Conservation (phyloP, 2,888 invertebrate genomes). For the Euzetes globulus region DNA sequence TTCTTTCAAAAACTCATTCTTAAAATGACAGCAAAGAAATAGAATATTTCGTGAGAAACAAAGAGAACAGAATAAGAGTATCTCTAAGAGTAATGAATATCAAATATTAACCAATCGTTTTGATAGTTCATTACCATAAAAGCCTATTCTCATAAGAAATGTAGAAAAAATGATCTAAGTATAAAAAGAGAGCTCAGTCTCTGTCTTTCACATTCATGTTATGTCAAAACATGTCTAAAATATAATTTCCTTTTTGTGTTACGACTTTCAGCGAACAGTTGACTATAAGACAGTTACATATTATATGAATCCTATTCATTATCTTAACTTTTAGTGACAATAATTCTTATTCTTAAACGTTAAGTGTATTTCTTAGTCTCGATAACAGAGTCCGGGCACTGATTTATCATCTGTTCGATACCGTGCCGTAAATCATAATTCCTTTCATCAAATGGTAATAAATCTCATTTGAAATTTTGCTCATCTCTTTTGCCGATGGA, state of each 20-base stretch:
- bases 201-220: neutral
- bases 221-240: conserved; percentile 17
- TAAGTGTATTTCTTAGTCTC: conserved; percentile 13
- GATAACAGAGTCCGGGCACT: neutral
- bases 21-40: no score
- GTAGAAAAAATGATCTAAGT: neutral
- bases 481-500: no score
- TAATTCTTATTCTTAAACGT: neutral
- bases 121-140: conserved; percentile 1
- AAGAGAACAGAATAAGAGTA: neutral
- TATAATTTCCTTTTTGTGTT: conserved; percentile 1
- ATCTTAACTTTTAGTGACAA: neutral
- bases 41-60: neutral
- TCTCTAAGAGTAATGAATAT: conserved; percentile 1
- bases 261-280: neutral
- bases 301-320: no score
- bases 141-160: neutral
- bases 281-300: neutral
- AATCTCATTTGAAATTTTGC: neutral
- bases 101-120: neutral
- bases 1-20: no score
- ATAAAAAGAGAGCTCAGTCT: no score
- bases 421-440: no score
- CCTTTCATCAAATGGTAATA: neutral
- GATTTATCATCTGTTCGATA: neutral